These are phyloP conservation scores for Malacoctenus gilli DNA, from an alignment of 2,797 vertebrate species.

Conservation along the genomic window DNA sequence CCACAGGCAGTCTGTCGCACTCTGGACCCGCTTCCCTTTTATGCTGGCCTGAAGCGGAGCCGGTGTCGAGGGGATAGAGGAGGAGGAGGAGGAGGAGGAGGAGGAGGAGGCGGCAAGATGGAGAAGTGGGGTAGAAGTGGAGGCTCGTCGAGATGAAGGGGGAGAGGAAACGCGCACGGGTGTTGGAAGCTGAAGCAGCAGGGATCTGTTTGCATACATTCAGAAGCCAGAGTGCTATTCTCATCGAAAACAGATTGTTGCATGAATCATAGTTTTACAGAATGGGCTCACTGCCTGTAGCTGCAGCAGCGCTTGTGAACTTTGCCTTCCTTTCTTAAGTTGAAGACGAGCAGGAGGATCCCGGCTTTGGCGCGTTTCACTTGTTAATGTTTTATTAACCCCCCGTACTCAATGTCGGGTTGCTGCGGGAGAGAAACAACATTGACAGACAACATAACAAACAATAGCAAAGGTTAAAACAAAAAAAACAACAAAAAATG, in stretches of 20 bases:
- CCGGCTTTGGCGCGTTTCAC: conserved; percentile 27
- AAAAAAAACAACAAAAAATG: background rate
- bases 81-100: conserved; percentile 17
- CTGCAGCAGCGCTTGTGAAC: conserved; percentile 9
- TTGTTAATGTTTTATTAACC: conserved; percentile 50
- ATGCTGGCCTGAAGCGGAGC: conserved; percentile 9
- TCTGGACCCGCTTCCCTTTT: conserved; percentile 45
- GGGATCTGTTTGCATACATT: conserved; percentile 49
- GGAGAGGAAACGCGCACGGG: conserved; percentile 16
- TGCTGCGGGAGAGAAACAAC: conserved; percentile 22
- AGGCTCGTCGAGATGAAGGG: conserved; percentile 2
- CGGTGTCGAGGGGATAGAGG: conserved; percentile 8
- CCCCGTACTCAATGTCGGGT: background rate
- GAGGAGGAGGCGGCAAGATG: conserved; percentile 6
- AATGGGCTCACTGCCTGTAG: conserved; percentile 18
- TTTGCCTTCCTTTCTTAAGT: conserved; percentile 29
- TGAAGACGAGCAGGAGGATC: conserved; percentile 21
- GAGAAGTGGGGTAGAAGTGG: conserved; percentile 10
- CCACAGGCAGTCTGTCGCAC: conserved; percentile 25
- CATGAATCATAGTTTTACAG: conserved; percentile 21
- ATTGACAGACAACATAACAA: background rate
- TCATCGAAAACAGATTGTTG: conserved; percentile 43
- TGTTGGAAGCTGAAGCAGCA: conserved; percentile 20
- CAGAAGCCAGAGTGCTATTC: conserved; percentile 17
- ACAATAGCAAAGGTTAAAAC: too few species aligned